phyloP scores from a whole-genome alignment of 2,888 invertebrate genomes.

The Lasioglossum oenotherae region DNA sequence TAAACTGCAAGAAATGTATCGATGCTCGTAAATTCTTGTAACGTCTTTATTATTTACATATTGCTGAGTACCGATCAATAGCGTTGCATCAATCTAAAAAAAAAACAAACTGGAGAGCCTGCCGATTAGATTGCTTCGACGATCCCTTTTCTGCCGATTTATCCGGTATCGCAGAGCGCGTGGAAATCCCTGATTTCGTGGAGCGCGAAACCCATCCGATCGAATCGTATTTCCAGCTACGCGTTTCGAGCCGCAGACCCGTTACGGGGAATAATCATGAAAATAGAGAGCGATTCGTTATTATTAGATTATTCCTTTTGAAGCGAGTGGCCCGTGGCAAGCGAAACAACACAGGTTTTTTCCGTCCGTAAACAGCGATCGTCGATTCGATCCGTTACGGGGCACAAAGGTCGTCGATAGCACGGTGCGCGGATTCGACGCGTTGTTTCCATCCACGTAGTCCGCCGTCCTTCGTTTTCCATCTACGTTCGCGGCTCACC shows the following conservation, averaged over 20 bases:
- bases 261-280: slow-evolving; percentile 35
- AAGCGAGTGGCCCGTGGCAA: slow-evolving; percentile 1
- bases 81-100: slow-evolving; percentile 62
- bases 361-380: not conserved
- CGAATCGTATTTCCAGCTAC: slow-evolving; percentile 33
- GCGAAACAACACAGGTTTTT: not conserved
- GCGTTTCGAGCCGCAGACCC: slow-evolving; percentile 20
- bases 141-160: slow-evolving; percentile 36
- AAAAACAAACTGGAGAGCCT: slow-evolving; percentile 62
- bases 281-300: slow-evolving; percentile 26
- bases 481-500: not conserved
- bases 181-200: slow-evolving; percentile 31
- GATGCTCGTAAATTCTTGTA: too few relatives aligned
- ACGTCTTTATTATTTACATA: not conserved
- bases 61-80: slow-evolving; percentile 40
- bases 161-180: not conserved
- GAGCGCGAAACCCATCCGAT: slow-evolving; percentile 22
- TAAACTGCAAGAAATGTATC: too few relatives aligned
- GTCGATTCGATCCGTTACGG: slow-evolving; percentile 11
- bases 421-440: not conserved
- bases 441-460: not conserved
- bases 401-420: slow-evolving; percentile 16
- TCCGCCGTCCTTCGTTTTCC: not conserved
- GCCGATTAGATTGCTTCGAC: slow-evolving; percentile 64
- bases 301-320: slow-evolving; percentile 36